Evolutionary conservation across 2,113 vertebrate genomes (phyloP).

Genomic region (Nettapus auritus): DNA sequence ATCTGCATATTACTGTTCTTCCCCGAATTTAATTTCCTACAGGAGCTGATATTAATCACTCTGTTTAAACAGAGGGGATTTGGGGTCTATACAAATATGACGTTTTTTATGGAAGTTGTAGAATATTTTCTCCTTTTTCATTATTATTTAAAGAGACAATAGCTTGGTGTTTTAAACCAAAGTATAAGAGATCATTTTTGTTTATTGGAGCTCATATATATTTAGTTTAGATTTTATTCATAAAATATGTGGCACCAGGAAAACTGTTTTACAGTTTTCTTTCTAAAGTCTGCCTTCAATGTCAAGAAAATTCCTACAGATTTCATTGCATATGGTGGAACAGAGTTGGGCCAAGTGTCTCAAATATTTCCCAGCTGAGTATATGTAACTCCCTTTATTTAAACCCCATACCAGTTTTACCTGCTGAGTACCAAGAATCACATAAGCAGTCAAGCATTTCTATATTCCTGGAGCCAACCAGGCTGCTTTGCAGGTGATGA

Average conservation of each 20-base stretch:
- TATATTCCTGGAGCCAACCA: neutral
- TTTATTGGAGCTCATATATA: slow-evolving; percentile 48
- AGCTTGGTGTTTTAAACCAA: slow-evolving; percentile 30
- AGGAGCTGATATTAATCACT: slow-evolving; percentile 94
- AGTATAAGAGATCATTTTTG: slow-evolving; percentile 42
- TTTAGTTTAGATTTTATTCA: slow-evolving; percentile 49
- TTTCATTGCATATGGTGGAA: neutral
- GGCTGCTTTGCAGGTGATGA: neutral
- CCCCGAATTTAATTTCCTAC: slow-evolving; percentile 98
- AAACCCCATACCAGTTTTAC: accelerated
- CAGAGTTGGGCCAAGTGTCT: neutral
- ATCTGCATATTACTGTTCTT: slow-evolving; percentile 92
- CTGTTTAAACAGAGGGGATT: slow-evolving; percentile 91
- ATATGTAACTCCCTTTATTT: neutral
- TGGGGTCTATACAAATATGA: slow-evolving; percentile 85
- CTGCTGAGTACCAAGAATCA: neutral
- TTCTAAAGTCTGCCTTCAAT: neutral
- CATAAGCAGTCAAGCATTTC: neutral
- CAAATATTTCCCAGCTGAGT: neutral
- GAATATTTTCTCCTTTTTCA: slow-evolving; percentile 63
- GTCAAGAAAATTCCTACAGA: slow-evolving; percentile 14
- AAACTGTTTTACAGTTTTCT: neutral
- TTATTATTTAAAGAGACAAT: slow-evolving; percentile 78
- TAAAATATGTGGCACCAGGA: neutral
- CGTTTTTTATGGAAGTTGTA: slow-evolving; percentile 75